A percentile compares a stretch with the other conserved stretches of the same genome.
These are phyloP conservation scores for Corvus cornix DNA, from an alignment of 2,113 vertebrate species.

Conservation along the genomic window DNA sequence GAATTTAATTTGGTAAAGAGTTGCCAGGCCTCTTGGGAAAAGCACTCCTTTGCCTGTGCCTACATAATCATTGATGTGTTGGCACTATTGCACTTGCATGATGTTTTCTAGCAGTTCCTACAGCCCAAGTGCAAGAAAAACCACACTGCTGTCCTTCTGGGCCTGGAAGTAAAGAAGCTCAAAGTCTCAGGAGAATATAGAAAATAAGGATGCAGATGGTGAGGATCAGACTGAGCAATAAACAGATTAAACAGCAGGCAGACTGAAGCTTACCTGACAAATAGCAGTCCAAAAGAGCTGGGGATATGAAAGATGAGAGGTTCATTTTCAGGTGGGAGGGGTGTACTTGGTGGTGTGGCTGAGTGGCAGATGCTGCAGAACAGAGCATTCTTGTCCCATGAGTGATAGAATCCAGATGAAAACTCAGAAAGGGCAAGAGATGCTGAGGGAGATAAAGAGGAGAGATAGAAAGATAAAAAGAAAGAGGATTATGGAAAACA, in stretches of 20 bases:
- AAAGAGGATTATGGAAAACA: neutral
- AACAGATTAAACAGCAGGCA: neutral
- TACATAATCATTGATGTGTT: neutral
- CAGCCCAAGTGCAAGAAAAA: neutral
- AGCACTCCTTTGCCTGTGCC: neutral
- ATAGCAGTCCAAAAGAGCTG: neutral
- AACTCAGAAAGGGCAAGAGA: neutral
- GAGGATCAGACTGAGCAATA: neutral
- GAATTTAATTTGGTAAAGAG: neutral
- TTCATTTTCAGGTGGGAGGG: neutral
- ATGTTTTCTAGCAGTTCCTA: neutral
- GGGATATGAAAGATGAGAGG: neutral
- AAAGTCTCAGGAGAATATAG: neutral
- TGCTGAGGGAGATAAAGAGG: neutral
- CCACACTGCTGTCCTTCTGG: neutral
- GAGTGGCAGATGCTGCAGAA: neutral
- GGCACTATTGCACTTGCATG: neutral
- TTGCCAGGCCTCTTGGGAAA: neutral
- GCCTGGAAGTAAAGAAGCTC: neutral
- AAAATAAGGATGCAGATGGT: conserved; percentile 19
- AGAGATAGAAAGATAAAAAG: neutral
- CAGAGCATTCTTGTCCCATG: neutral
- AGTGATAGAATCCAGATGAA: neutral
- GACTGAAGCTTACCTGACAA: neutral
- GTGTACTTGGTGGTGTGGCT: neutral